Percentiles rank a stretch among this genome's conserved stretches.
These are phyloP conservation scores for Odocoileus hemionus DNA, from an alignment of 2,113 vertebrate genomes.

Conservation along the genomic window DNA sequence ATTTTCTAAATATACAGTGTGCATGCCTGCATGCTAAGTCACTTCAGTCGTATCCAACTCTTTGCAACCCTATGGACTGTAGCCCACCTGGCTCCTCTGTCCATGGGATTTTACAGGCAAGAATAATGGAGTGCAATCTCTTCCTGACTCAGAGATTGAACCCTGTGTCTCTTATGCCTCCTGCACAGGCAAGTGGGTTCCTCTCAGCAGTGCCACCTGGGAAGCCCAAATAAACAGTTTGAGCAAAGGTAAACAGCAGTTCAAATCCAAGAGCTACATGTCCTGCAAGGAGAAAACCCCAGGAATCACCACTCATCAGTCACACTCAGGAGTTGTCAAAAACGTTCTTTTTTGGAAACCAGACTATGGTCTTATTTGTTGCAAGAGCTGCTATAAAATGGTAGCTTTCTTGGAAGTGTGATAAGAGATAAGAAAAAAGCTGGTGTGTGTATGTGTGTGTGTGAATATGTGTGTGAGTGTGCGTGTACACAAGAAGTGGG, in stretches of 20 bases:
- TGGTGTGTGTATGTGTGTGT: slow-evolving; percentile 53
- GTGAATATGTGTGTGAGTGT: slow-evolving; percentile 77
- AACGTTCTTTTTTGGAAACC: slow-evolving; percentile 84
- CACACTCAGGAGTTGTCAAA: slow-evolving; percentile 86
- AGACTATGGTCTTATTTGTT: slow-evolving; percentile 82
- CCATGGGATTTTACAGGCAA: background rate
- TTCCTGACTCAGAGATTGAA: background rate
- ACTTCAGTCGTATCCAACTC: background rate
- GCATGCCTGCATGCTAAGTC: background rate
- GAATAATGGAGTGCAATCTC: background rate
- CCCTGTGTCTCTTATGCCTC: background rate
- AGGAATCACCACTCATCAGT: slow-evolving; percentile 86
- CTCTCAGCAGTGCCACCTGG: background rate
- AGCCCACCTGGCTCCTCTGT: background rate
- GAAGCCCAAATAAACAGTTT: slow-evolving; percentile 55
- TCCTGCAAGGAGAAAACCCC: slow-evolving; percentile 82
- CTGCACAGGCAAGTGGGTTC: background rate
- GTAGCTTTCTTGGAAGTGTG: slow-evolving; percentile 83
- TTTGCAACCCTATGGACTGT: background rate
- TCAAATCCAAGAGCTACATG: slow-evolving; percentile 79
- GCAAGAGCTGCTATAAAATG: slow-evolving; percentile 90
- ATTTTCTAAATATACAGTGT: slow-evolving; percentile 62
- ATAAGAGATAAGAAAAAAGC: slow-evolving; percentile 81
- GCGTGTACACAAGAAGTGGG: slow-evolving; percentile 85
- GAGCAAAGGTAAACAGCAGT: slow-evolving; percentile 84